Base-by-base conservation (phyloP, 2,888 invertebrate genomes). In the Eupithecia tripunctaria region DNA sequence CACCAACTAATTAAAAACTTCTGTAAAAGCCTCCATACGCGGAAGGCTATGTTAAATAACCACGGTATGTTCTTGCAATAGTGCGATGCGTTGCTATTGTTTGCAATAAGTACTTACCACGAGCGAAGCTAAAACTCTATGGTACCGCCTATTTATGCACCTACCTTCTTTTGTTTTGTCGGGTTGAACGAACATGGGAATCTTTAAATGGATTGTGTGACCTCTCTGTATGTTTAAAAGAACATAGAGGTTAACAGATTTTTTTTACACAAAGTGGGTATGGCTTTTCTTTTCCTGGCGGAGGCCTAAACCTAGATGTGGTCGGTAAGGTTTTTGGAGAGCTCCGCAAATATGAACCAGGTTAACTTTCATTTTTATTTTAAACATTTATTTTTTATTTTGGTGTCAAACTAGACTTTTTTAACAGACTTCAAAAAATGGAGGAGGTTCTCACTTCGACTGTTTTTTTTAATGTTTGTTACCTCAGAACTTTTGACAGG, bases 141-240 rank as follows among this genome's bases (percentile, higher is more conserved):
- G 56, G 56, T 56, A 21, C 56, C 21, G 21, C 51, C 25, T 56
- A 56, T 56, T 56, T 56, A 56, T 25, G 56, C 56, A 56, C 56
- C 21, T 51, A 51, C 63, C 38, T 64, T 25, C 64, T 64, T 64
- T 64, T 64, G 64, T 64, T 72, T 71, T 64, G 67, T 36, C 43
- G 51, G 67, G 69, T 75, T 75, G 51, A 75, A 75, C 65, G 72
- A 72, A 70, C 75, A 75, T 72, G 70, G 67, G 72, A 72, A 67
- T 67, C 64, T 60, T 64, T 67, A 38, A 56, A 62, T 51, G 64
- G 74, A 68, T 70, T 71, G 65, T 68, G 29, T 68, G 74, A 71
- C 74, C 66, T 68, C 38, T 41, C 25, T 36, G 51, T 27, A 38
- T 32, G 32, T 32, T 47, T 15, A 18, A 47, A 21, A 25, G 15